Evolutionary conservation across 2,113 vertebrate genomes (phyloP), one percentile per base, ranked within the genome.

Genomic region (Lota lota): DNA sequence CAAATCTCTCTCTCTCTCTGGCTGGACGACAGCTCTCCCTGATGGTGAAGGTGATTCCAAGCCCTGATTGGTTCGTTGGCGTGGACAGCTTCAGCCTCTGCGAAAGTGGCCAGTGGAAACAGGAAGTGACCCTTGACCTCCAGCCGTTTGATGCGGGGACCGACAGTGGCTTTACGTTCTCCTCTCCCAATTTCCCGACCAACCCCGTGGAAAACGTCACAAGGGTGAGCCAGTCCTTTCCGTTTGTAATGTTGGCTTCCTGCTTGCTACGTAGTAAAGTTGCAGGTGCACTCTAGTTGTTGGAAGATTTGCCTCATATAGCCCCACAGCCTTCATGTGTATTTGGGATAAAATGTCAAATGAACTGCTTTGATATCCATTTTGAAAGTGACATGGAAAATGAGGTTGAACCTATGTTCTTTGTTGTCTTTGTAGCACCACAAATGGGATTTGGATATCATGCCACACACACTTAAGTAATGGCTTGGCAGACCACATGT

Each of bases 31-130:
- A 93, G 92, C 67, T 93, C 62, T 93, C 93, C 56, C 66, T 93
- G 68, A 87, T 93, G 89, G 91, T 91, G 81, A 93, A 92, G 77
- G 67, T 92, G 50, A 91, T 93, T 75, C 93, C 93, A 22, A 93
- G 93, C 64, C 93, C 93, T 0, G 93, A 93, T 72, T 93, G 93
- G 93, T 93, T 93, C 8, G 90, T 93, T 1, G 93, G 93, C 7
- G 86, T 91, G 63, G 82, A 91, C 78, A 83, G 90, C 57, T 12
- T 93, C 2, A 89, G 87, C 83, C 86, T 93, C 50, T 93, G 93
- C 19, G 87, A 92, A 58, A 85, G 81, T 0, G 76, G 78, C 57
- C 85, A 80, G 28, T 93, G 93, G 93, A 90, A 88, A 82, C 81
- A 92, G 72, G 91, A 92, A 76, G 77, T 92, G 79, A 92, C 72